phyloP scores from a whole-genome alignment of 2,888 invertebrate genomes.

The Xestia ashworthii region DNA sequence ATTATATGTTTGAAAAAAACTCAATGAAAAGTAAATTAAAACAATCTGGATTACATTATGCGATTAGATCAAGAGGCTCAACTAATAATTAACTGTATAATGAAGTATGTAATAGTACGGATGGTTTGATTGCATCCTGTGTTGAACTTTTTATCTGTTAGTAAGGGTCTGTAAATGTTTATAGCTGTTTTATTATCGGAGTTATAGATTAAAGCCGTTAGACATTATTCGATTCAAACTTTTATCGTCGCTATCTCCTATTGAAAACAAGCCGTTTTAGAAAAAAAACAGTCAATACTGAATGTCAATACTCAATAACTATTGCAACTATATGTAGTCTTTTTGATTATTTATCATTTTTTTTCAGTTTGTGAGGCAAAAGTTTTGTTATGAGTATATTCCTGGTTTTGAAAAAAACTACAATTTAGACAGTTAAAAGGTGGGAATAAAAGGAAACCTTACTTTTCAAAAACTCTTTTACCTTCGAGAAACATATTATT shows the following conservation, averaged over 20 bases:
- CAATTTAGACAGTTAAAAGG: not conserved
- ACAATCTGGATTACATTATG: constrained; percentile 59
- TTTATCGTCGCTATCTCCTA: constrained; percentile 39
- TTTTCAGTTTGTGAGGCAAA: not conserved
- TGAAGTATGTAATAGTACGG: constrained; percentile 63
- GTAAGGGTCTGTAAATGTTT: constrained; percentile 62
- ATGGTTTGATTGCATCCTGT: constrained; percentile 65
- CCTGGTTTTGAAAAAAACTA: not conserved
- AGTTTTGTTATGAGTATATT: not conserved
- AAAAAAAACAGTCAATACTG: not conserved
- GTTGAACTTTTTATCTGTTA: constrained; percentile 58
- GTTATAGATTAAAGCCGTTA: constrained; percentile 53
- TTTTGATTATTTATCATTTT: not conserved
- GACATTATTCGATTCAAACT: constrained; percentile 42
- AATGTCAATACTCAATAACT: constrained; percentile 1
- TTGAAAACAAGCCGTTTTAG: constrained; percentile 1
- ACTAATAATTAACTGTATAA: constrained; percentile 65
- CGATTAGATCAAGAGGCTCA: constrained; percentile 60
- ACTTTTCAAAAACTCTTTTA: not conserved
- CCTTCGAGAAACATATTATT: not conserved
- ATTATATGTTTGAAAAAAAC: constrained; percentile 15
- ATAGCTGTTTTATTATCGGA: constrained; percentile 63
- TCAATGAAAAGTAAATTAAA: constrained; percentile 54
- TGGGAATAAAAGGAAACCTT: not conserved
- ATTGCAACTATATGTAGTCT: too few relatives aligned